Percentiles rank a stretch among this genome's conserved stretches.
Evolutionary conservation across 2,888 invertebrate genomes (phyloP).

Genomic region (Leptura quadrifasciata): DNA sequence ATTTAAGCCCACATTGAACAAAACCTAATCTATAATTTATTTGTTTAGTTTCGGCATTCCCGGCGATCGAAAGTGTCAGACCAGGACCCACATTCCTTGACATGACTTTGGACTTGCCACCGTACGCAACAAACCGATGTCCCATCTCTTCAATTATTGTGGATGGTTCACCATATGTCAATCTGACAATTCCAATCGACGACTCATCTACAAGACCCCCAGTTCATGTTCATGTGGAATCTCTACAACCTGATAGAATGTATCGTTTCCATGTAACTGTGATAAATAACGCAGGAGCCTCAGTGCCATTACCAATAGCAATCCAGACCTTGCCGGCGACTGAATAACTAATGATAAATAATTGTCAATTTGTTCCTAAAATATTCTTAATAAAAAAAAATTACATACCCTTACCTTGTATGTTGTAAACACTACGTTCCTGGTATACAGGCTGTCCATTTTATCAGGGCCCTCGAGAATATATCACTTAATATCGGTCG

Average conservation of each 20-base stretch:
- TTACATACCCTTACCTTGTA: too few relatives aligned
- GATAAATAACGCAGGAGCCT: not conserved
- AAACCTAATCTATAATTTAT: too few relatives aligned
- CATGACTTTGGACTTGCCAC: not conserved
- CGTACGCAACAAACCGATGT: not conserved
- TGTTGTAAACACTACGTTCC: too few relatives aligned
- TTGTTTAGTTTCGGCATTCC: not conserved
- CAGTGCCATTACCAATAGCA: not conserved
- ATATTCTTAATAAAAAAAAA: too few relatives aligned
- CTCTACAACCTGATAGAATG: not conserved
- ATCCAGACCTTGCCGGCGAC: not conserved
- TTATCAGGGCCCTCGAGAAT: too few relatives aligned
- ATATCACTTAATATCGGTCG: too few relatives aligned
- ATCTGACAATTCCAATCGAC: not conserved
- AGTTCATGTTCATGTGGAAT: not conserved
- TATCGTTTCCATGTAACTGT: not conserved
- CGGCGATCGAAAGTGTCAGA: not conserved
- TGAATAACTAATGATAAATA: not conserved
- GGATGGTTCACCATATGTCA: not conserved
- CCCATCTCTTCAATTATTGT: not conserved
- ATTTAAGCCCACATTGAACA: too few relatives aligned
- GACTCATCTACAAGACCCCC: constrained; percentile 4
- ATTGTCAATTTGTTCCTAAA: not conserved
- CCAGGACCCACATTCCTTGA: not conserved
- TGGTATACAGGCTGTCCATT: too few relatives aligned